Evolutionary conservation across 2,113 vertebrate genomes (phyloP), one percentile per base, ranked within the genome.

Genomic region (Panthera tigris): DNA sequence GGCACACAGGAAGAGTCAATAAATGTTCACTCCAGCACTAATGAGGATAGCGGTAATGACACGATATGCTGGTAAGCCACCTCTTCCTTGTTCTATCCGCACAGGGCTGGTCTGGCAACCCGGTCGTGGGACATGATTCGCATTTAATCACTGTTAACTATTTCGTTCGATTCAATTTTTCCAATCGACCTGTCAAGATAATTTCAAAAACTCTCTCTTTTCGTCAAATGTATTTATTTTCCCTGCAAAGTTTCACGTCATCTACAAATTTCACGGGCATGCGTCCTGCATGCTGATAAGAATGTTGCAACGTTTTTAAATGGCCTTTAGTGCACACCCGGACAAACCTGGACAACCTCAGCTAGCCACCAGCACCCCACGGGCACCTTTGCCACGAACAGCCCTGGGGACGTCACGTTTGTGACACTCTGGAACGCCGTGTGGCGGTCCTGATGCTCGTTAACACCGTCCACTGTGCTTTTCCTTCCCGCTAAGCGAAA

Each of bases 191-290:
- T 93, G 52, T 48, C 36, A 66, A 73, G 88, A 41, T 4, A 27
- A 31, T 65, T 95, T 91, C 18, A 0, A 73, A 78, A 90, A 57
- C 39, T 76, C 31, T 63, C 89, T 76, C 33, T 93, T 88, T 96
- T 83, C 69, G 73, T 94, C 63, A 76, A n/a, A 80, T 50, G 31
- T n/a, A 50, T 84, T 78, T 82, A 39, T 55, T 86, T 71, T 76
- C 33, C 41, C 57, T 84, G 31, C 12, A 7, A 29, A 86, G 73
- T 68, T 81, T 79, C 69, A 48, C 5, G 4, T 50, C 16, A 96
- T 48, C 65, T 31, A 76, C 11, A 83, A 52, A n/a, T 52, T 65
- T 68, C n/a, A 78, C 0, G 15, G 61, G 50, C 52, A 45, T 7
- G 27, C n/a, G 25, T 41, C 27, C 71, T 2, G 18, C 11, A 23